Base-by-base conservation (phyloP, 2,888 invertebrate species). In the Pammene fasciana region DNA sequence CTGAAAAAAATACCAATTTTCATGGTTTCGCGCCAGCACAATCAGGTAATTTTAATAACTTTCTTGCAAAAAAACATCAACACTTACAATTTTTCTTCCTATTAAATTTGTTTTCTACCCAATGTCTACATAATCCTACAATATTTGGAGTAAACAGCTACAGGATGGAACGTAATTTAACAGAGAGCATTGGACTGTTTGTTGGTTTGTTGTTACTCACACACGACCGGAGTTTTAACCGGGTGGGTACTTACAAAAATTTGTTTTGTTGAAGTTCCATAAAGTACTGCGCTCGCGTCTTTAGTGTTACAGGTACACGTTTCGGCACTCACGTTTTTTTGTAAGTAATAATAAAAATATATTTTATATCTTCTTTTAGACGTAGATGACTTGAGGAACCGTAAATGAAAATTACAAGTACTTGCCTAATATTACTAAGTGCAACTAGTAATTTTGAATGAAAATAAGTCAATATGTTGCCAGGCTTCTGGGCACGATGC, bases 241-340 rank as follows among this genome's bases (percentile, higher is more conserved):
- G 56, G 41, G 48, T 16, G 41, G 41, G 38, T 52, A 62, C 60
- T 52, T 60, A 67, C 54, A 61, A 36, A 55, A 62, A 68, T 68
- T 67, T 60, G 60, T 64, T 62, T 26, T 14, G 18, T 38, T 48
- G 54, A 48, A 48, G 41, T 34, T 56, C 62, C 56, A 67, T 62
- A 62, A 68, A 68, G 62, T 62, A 61, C 38, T 46, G 16, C 48
- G 73, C 36, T 67, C 71, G 72, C 72, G 71, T 74, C 72, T 70
- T 75, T 78, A 76, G 73, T 73, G 72, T 70, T 65, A 71, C 67
- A 62, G 54, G 68, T 73, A 77, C 77, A 77, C 68, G 78, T 71
- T 77, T 76, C 72, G 68, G 74, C 77, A 77, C 78, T 78, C 72
- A 46, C 67, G 36, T 36, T 60, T 71, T 74, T 72, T 26, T 26